Evolutionary conservation across 2,888 invertebrate genomes (phyloP), one percentile per base, ranked within the genome.

Genomic region (Noctua janthina): DNA sequence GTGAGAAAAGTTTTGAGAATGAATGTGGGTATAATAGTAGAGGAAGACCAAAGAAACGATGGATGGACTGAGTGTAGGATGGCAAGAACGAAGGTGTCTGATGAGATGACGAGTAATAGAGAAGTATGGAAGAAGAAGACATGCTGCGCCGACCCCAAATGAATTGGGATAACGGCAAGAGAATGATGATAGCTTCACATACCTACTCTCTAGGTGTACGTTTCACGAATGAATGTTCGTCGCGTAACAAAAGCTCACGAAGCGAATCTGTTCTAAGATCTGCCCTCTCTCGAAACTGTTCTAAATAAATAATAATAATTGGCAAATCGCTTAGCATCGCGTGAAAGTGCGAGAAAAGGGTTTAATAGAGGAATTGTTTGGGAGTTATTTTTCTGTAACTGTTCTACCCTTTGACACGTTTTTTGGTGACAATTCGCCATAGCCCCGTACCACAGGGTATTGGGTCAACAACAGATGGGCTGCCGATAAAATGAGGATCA

Each of bases 391-490:
- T 86, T 56, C 87, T 76, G 49, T 17, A 1, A 13, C 2, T 17
- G 13, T 39, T 10, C 6, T 74, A 15, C 43, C 49, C 13, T 29
- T 39, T 64, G 73, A 0, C 29, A 8, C 17, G 23, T 7, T 17
- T 4, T 66, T 35, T 20, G 39, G 67, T 64, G 84, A 70, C 87
- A 75, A 84, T 87, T 76, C 43, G 74, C 85, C 79, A 79, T 43
- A 79, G 78, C 43, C 23, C 59, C 59, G n/a, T 5, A 59, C 39
- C 62, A 46, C 67, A 6, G 51, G 39, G 29, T 67, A 71, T 68
- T 67, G 67, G 82, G 71, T 67, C 76, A 69, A 62, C 85, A 79
- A 74, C 89, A 89, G 88, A 88, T 88, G 89, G 62, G 66, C 1
- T 6, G 49, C 49, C 79, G 88, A 89, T 89, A 81, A 77, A 79